These are phyloP conservation scores for Drosophila macrothrix DNA, from an alignment of 2,888 invertebrate genomes.

Conservation along the genomic window DNA sequence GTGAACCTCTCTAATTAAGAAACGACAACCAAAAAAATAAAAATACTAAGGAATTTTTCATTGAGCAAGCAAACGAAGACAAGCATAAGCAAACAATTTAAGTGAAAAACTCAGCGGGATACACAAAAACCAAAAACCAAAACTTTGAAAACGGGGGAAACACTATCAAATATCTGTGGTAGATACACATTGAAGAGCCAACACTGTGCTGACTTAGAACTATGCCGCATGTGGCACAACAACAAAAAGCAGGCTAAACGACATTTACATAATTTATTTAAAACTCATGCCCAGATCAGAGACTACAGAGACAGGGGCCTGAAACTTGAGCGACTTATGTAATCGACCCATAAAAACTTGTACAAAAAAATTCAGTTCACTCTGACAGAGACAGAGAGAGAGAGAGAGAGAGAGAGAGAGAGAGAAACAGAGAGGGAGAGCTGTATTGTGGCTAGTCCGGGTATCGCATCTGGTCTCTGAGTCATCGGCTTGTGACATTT, in stretches of 20 bases:
- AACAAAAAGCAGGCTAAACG: constrained; percentile 34
- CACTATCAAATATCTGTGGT: constrained; percentile 51
- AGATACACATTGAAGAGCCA: constrained; percentile 10
- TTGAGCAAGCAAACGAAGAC: constrained; percentile 37
- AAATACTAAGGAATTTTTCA: constrained; percentile 44
- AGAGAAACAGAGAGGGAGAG: neutral
- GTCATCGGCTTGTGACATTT: constrained; percentile 66
- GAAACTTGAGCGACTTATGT: constrained; percentile 56
- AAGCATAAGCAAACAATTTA: constrained; percentile 49
- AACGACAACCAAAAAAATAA: constrained; percentile 25
- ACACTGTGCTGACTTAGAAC: constrained; percentile 49
- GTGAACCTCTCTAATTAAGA: constrained; percentile 45
- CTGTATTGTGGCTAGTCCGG: constrained; percentile 30
- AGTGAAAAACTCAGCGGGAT: constrained; percentile 54
- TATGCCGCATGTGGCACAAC: constrained; percentile 45
- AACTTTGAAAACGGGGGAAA: constrained; percentile 8
- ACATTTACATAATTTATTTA: constrained; percentile 67
- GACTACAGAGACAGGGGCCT: constrained; percentile 10
- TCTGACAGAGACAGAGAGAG: neutral
- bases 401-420: neutral
- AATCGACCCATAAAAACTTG: constrained; percentile 53
- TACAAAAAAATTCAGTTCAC: constrained; percentile 45
- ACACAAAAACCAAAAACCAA: constrained; percentile 11
- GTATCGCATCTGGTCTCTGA: constrained; percentile 59
- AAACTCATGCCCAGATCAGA: constrained; percentile 43